phyloP scores from a whole-genome alignment of 2,888 invertebrate species.

The Ligdia adustata region DNA sequence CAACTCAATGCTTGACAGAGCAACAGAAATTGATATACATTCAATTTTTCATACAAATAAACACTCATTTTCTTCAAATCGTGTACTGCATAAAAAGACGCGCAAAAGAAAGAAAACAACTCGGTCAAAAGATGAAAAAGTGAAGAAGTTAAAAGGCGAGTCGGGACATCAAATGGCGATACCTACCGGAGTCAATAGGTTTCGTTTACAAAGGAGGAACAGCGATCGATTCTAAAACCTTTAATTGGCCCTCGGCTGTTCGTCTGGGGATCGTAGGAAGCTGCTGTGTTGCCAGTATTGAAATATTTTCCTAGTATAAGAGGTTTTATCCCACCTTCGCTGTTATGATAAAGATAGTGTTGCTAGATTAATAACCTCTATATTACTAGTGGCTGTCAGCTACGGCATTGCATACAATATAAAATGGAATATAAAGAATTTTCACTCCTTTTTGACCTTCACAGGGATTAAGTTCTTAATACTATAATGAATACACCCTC shows the following conservation, averaged over 20 bases:
- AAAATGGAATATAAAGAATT: no score
- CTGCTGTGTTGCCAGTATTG: conserved; percentile 1
- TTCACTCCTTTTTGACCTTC: no score
- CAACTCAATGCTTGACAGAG: no score
- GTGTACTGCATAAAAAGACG: conserved; percentile 15
- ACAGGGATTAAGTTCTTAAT: no score
- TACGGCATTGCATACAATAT: no score
- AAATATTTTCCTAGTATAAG: not conserved
- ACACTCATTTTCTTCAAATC: conserved; percentile 13
- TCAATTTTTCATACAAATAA: conserved; percentile 22
- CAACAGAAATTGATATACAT: no score
- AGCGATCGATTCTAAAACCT: conserved; percentile 75
- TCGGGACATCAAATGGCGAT: conserved; percentile 56
- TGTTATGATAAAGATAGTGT: no score
- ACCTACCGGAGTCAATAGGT: conserved; percentile 67
- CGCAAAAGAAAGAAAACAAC: conserved; percentile 12
- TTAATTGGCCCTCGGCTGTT: conserved; percentile 74
- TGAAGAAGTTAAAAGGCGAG: conserved; percentile 27
- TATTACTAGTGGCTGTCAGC: no score
- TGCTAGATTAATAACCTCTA: no score
- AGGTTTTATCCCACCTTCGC: no score
- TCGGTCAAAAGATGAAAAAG: conserved; percentile 11
- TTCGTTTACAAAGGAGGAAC: conserved; percentile 52
- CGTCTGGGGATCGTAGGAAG: conserved; percentile 35
- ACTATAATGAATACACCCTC: no score